A percentile compares a stretch with the other conserved stretches of the same genome.
These are phyloP conservation scores for Calcarius ornatus DNA, from an alignment of 2,113 vertebrate species.

Conservation along the genomic window DNA sequence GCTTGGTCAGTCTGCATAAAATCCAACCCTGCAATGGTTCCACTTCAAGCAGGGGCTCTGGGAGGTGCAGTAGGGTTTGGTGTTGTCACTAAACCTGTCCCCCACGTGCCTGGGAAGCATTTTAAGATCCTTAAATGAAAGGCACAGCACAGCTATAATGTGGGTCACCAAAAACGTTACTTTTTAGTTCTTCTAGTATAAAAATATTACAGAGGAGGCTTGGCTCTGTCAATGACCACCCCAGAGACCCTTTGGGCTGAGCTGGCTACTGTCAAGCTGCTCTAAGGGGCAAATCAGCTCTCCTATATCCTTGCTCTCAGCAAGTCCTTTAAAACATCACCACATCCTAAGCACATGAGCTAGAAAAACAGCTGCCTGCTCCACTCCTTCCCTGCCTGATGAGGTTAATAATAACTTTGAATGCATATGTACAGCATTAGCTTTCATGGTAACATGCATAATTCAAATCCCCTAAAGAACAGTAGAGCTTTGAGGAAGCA, in stretches of 20 bases:
- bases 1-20: accelerated
- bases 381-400: constrained; percentile 61
- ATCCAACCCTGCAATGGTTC: background rate
- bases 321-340: constrained; percentile 36
- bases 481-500: constrained; percentile 74
- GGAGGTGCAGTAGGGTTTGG: background rate
- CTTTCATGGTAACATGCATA: constrained; percentile 75
- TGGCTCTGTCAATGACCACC: background rate
- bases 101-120: accelerated
- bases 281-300: background rate
- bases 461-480: constrained; percentile 74
- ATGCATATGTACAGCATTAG: constrained; percentile 74
- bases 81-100: background rate
- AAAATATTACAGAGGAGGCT: background rate
- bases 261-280: background rate
- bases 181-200: background rate
- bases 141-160: background rate
- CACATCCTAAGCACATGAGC: constrained; percentile 12
- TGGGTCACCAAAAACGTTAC: background rate
- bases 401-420: constrained; percentile 79
- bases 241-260: background rate
- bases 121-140: background rate
- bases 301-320: constrained; percentile 22
- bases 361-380: constrained; percentile 68
- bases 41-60: background rate